Base-by-base conservation (phyloP, 1,140 invertebrate species). In the Apis florea region DNA sequence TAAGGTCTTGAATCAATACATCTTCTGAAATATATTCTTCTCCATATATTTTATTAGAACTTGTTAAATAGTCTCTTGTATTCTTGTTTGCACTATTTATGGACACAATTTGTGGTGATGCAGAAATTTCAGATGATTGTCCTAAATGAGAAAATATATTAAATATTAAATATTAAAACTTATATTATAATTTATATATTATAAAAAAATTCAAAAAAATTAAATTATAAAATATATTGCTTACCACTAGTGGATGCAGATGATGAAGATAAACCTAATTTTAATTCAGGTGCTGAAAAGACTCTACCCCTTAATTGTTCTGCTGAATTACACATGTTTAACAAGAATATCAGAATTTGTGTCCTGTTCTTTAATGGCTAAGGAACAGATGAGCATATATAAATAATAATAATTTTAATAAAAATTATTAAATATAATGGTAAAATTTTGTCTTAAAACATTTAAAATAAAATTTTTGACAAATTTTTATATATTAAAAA, bases 1-100 rank as follows among this genome's bases (percentile, higher is more conserved):
- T 95, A n/a, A 97, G 93, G 90, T 98, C 97, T 91, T 96, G 95
- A 1, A 97, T 94, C 40, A 98, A 87, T 67, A 95, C 93, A 71
- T 92, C 91, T 81, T 94, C 94, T 0, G 94, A 93, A 54, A 92
- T 87, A 64, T 82, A 91, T 26, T 93, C 91, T n/a, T 93, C 92
- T 26, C 89, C 92, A 51, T 91, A 91, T 78, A 91, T 88, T 83
- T 84, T 89, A 68, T 82, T 90, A 19, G 89, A 75, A 72, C 84
- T 90, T 56, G 63, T 53, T 54, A 85, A 13, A 53, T 58, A 19
- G 31, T 73, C 77, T 67, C 81, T 73, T 11, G 84, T 83, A 51
- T 74, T 92, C 51, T 56, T 82, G 0, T 93, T 90, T 68, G 86
- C 79, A 11, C 80, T 81, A 73, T 75, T 90, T 58, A 91, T 53